A percentile compares a stretch with the other conserved stretches of the same genome.
phyloP scores from a whole-genome alignment of 2,113 vertebrate species.

The Sceloporus undulatus region DNA sequence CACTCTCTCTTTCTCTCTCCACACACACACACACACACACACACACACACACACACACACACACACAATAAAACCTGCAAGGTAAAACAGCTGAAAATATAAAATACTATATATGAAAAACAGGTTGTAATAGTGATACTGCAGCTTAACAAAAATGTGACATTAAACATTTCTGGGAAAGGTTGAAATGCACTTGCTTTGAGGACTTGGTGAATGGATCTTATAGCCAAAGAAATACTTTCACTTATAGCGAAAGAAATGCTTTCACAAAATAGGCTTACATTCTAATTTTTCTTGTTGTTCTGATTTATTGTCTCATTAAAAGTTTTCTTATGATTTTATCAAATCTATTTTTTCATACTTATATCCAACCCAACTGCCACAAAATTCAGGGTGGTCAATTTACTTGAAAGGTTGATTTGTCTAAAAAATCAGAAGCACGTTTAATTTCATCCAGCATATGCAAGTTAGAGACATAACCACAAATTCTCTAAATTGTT shows the following conservation, averaged over 20 bases:
- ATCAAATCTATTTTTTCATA: not conserved
- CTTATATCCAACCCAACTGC: not conserved
- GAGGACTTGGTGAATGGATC: not conserved
- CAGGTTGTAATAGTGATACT: not conserved
- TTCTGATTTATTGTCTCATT: not conserved
- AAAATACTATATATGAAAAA: constrained; percentile 6
- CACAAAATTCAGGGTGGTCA: not conserved
- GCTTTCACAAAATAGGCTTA: not conserved
- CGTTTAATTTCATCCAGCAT: not conserved
- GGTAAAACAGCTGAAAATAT: not conserved
- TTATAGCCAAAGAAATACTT: not conserved
- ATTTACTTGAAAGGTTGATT: not conserved
- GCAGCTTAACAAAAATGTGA: not conserved
- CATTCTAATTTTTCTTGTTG: not conserved
- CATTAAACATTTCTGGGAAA: not conserved
- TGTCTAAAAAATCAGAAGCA: not conserved
- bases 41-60: not conserved
- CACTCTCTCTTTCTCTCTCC: too few relatives aligned
- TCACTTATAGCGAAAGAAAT: not conserved
- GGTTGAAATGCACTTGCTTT: not conserved
- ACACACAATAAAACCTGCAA: constrained; percentile 1
- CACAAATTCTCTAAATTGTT: not conserved
- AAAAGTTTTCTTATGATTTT: not conserved
- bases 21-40: not conserved
- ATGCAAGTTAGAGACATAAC: not conserved